Evolutionary conservation across 2,797 vertebrate species (phyloP).

Genomic region (Australoheros facetus): DNA sequence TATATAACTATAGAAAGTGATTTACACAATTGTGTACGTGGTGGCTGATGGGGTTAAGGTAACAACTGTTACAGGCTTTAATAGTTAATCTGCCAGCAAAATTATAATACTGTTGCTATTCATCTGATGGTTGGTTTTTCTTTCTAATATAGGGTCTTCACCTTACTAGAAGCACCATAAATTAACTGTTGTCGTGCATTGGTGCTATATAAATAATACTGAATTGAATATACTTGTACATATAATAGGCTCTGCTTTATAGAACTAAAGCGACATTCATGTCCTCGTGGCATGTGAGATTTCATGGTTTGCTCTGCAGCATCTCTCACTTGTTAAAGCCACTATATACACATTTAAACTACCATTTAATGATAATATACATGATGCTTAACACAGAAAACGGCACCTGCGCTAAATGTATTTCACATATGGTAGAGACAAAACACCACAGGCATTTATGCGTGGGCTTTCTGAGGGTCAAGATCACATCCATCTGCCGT

Average conservation of each 20-base stretch:
- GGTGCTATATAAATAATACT: too few species aligned
- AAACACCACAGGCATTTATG: conserved; percentile 8
- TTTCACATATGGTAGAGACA: neutral
- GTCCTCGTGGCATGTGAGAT: neutral
- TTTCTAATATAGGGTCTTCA: neutral
- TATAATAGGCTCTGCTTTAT: neutral
- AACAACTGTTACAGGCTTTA: too few species aligned
- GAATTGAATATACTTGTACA: neutral
- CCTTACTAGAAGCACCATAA: neutral
- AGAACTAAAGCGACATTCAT: neutral
- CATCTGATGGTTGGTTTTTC: neutral
- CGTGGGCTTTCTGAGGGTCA: conserved; percentile 17
- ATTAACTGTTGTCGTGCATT: neutral
- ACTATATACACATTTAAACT: neutral
- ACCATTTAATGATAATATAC: neutral
- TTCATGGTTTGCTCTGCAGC: neutral
- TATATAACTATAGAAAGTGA: too few species aligned
- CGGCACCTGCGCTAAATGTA: neutral
- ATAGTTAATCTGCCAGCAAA: neutral
- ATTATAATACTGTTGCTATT: neutral
- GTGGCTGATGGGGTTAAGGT: too few species aligned
- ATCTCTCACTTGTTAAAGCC: neutral
- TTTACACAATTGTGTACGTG: too few species aligned
- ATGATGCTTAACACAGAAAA: neutral
- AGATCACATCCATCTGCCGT: conserved; percentile 55